phyloP scores from a whole-genome alignment of 1,140 invertebrate species.

The Zophobas atratus region DNA sequence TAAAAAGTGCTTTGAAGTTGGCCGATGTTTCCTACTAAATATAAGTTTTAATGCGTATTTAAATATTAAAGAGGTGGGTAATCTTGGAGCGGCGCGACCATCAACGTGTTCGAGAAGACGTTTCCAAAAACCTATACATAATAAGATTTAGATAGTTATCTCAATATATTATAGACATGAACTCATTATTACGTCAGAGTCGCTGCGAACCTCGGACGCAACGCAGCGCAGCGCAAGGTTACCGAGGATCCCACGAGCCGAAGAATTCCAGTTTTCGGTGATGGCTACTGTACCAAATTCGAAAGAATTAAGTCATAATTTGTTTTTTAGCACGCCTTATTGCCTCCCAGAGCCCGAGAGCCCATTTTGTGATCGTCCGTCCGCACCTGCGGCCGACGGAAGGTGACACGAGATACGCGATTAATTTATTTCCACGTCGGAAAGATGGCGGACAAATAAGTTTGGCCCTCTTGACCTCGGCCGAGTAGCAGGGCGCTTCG shows the following conservation, averaged over 20 bases:
- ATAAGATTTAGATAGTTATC: constrained; percentile 40
- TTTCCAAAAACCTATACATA: constrained; percentile 43
- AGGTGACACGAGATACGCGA: constrained; percentile 10
- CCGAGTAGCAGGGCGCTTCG: constrained; percentile 27
- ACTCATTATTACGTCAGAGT: constrained; percentile 36
- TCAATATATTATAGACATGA: constrained; percentile 33
- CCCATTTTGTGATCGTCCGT: not conserved
- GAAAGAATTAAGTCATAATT: constrained; percentile 36
- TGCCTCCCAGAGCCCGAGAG: not conserved
- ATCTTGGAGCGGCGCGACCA: constrained; percentile 31
- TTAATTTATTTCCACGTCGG: constrained; percentile 15
- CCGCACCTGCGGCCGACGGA: not conserved
- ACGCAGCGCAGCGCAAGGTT: constrained; percentile 15
- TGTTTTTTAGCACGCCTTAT: constrained; percentile 8
- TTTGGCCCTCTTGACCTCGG: constrained; percentile 7
- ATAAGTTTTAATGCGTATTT: constrained; percentile 39
- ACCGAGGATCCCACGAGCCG: constrained; percentile 29
- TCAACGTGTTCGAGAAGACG: constrained; percentile 23
- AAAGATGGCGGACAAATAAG: constrained; percentile 6
- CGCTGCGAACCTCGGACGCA: constrained; percentile 28
- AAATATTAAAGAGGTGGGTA: constrained; percentile 38
- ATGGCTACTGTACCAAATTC: constrained; percentile 11
- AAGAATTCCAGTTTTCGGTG: constrained; percentile 22
- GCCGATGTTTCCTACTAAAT: constrained; percentile 36
- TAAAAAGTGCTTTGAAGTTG: constrained; percentile 35